These are phyloP conservation scores for Lytechinus variegatus DNA, from an alignment of 35 echinoderm and acorn worm species.

Conservation along the genomic window DNA sequence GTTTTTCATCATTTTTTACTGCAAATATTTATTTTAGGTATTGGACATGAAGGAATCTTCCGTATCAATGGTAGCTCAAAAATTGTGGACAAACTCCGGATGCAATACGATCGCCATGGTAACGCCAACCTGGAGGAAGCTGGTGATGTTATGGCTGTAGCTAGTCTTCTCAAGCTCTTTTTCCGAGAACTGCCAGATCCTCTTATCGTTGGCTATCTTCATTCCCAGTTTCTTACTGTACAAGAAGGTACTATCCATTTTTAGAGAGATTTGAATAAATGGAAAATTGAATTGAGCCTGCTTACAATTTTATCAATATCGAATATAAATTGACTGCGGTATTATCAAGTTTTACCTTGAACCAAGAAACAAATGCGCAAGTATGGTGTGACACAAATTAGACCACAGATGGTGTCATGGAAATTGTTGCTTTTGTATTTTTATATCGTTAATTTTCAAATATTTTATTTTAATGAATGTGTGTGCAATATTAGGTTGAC, in stretches of 20 bases:
- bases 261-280: no score
- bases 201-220: conserved; percentile 69
- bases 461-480: no score
- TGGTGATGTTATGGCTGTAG: conserved; percentile 95
- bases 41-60: conserved; percentile 96
- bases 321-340: no score
- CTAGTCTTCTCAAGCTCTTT: conserved; percentile 93
- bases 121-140: conserved; percentile 88
- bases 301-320: no score
- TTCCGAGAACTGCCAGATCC: conserved; percentile 92
- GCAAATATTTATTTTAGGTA: conserved; percentile 61
- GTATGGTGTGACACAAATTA: no score
- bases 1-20: neutral
- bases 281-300: no score
- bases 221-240: conserved; percentile 75
- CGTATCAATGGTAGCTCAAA: conserved; percentile 95
- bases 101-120: conserved; percentile 80
- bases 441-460: no score
- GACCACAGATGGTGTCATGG: no score
- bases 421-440: no score
- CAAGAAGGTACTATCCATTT: conserved; percentile 68
- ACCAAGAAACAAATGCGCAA: no score
- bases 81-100: conserved; percentile 85
- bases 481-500: no score
- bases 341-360: no score